Base-by-base conservation (phyloP, 2,888 invertebrate species). In the Dione vanillae region DNA sequence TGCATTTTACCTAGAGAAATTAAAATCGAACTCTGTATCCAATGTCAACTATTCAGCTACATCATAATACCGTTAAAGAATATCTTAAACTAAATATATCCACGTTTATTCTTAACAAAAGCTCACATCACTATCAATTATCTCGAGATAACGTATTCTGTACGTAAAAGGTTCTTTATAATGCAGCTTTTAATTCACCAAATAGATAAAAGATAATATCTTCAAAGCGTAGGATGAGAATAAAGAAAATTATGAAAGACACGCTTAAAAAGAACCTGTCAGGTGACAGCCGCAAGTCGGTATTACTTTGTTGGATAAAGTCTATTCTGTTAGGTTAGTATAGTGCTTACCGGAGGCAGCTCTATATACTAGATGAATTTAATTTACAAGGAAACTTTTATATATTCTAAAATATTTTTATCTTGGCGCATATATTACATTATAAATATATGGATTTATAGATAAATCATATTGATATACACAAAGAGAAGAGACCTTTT, bases 161-260 rank as follows among this genome's bases (percentile, higher is more conserved):
- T 66, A 61, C 47, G 61, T 70, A 71, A 70, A 72, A 74, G 58
- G 62, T 61, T 75, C 73, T 73, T 75, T 76, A 71, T 72, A 74
- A 77, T 72, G 70, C 73, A 71, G 69, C 69, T 72, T 72, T 83
- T 83, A 82, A 84, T 85, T 80, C 77, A 69, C 74, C 72, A 82
- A 83, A 83, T 81, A 85, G 83, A 84, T 83, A 82, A 84, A 84
- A 85, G 84, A 84, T 83, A 82, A 80, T 84, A 83, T 83, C 81
- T 80, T 74, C 79, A 79, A 78, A 80, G 78, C 75, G 74, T 70
- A 74, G 79, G 75, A 80, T 80, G 83, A 76, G 78, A 78, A 80
- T 76, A 80, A 84, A 82, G 82, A 81, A 82, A 84, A 86, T 87
- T 86, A 85, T 86, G 81, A 85, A 84, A 85, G 83, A 81, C 82